phyloP scores from a whole-genome alignment of 2,113 vertebrate species.

The Cnemophilus loriae region DNA sequence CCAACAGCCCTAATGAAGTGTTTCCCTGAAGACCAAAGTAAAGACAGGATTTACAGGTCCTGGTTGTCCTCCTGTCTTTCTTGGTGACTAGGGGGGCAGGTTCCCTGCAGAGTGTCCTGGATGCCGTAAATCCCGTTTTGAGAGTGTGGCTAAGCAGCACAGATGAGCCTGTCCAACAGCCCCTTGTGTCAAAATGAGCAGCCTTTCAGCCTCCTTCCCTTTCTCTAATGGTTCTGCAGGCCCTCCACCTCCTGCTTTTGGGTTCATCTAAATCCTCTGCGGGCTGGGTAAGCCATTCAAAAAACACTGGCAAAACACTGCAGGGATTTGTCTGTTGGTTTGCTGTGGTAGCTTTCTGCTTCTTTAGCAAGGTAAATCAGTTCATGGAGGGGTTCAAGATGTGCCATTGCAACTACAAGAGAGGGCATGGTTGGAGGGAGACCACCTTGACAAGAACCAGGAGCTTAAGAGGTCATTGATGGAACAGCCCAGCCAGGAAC shows the following conservation, averaged over 20 bases:
- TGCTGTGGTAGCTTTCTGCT: neutral
- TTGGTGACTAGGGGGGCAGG: neutral
- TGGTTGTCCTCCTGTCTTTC: neutral
- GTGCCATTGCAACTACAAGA: neutral
- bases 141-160: neutral
- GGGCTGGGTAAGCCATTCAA: neutral
- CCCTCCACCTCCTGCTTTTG: fast-evolving
- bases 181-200: neutral
- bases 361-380: neutral
- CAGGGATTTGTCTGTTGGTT: neutral
- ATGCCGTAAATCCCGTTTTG: neutral
- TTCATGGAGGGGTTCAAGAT: neutral
- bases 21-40: neutral
- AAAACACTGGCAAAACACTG: neutral
- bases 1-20: neutral
- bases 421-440: neutral
- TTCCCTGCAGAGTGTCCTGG: neutral
- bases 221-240: neutral
- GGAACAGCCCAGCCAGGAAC: neutral
- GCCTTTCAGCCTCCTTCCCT: neutral
- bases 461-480: neutral
- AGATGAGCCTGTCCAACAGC: neutral
- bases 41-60: neutral
- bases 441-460: neutral
- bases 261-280: neutral